These are phyloP conservation scores for Scaptodrosophila latifasciaeformis DNA, from an alignment of 2,888 invertebrate species.

Conservation along the genomic window DNA sequence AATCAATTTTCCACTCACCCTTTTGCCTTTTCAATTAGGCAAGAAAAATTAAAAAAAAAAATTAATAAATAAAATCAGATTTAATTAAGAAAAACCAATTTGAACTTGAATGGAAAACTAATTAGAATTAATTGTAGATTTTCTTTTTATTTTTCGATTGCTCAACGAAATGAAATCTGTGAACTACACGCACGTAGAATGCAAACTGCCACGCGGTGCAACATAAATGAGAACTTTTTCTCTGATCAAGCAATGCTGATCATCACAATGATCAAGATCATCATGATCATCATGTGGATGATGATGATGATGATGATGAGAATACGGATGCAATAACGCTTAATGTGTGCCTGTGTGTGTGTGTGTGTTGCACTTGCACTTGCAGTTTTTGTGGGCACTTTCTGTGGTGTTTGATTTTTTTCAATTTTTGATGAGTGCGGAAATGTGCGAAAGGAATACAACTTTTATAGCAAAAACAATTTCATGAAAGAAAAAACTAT, in stretches of 20 bases:
- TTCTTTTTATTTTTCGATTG: background rate
- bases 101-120: too few species aligned
- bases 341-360: conserved; percentile 15
- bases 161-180: conserved; percentile 28
- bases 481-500: too few species aligned
- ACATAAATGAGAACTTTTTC: conserved; percentile 55
- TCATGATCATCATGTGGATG: too few species aligned
- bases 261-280: too few species aligned
- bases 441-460: conserved; percentile 58
- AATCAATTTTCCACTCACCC: too few species aligned
- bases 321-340: conserved; percentile 55
- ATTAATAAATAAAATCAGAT: too few species aligned
- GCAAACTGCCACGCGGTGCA: conserved; percentile 50
- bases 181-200: conserved; percentile 59
- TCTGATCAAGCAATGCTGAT: conserved; percentile 30
- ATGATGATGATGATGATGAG: conserved; percentile 43
- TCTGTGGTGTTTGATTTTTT: conserved; percentile 27
- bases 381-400: conserved; percentile 36
- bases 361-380: conserved; percentile 47
- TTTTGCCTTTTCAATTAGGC: too few species aligned
- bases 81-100: too few species aligned
- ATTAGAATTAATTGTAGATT: too few species aligned
- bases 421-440: conserved; percentile 55
- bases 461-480: too few species aligned
- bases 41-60: too few species aligned